Conservation (phyloP, 2,797 vertebrate genomes). For the Acrossocheilus wenchowensis region DNA sequence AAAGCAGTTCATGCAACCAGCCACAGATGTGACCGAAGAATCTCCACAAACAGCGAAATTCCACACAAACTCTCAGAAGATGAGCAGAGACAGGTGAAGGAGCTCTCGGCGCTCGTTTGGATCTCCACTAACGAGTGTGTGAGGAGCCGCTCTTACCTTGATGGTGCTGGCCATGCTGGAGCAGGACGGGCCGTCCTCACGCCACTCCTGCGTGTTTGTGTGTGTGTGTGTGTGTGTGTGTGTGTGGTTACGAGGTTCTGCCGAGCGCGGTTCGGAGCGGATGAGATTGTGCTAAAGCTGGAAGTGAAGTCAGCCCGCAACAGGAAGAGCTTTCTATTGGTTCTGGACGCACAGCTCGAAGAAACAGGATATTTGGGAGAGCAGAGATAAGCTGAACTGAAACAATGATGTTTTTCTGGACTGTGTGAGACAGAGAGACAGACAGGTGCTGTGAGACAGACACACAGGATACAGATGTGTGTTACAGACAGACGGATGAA, state of each 20-base stretch:
- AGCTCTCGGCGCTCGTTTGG: too few relatives aligned
- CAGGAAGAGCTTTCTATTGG: slow-evolving; percentile 95
- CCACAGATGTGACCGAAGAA: not conserved
- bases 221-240: slow-evolving; percentile 66
- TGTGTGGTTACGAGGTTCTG: slow-evolving; percentile 60
- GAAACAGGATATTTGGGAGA: slow-evolving; percentile 96
- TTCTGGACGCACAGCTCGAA: slow-evolving; percentile 85
- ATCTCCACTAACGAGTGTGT: too few relatives aligned
- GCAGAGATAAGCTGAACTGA: slow-evolving; percentile 89
- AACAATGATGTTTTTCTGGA: slow-evolving; percentile 95
- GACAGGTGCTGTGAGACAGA: slow-evolving; percentile 64
- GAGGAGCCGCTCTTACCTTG: slow-evolving; percentile 81
- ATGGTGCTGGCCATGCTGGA: slow-evolving; percentile 89
- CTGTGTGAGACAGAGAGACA: slow-evolving; percentile 65
- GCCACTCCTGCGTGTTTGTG: slow-evolving; percentile 29
- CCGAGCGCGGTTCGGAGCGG: slow-evolving; percentile 88
- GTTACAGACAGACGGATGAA: slow-evolving; percentile 50
- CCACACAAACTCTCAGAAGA: not conserved
- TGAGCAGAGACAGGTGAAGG: not conserved
- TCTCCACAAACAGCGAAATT: not conserved
- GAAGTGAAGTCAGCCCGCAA: slow-evolving; percentile 91
- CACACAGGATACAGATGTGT: slow-evolving; percentile 88
- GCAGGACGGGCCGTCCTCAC: slow-evolving; percentile 79
- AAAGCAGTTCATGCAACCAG: not conserved
- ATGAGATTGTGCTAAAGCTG: slow-evolving; percentile 94